Conservation (phyloP, 2,888 invertebrate species). For the Cephus rjabovi region DNA sequence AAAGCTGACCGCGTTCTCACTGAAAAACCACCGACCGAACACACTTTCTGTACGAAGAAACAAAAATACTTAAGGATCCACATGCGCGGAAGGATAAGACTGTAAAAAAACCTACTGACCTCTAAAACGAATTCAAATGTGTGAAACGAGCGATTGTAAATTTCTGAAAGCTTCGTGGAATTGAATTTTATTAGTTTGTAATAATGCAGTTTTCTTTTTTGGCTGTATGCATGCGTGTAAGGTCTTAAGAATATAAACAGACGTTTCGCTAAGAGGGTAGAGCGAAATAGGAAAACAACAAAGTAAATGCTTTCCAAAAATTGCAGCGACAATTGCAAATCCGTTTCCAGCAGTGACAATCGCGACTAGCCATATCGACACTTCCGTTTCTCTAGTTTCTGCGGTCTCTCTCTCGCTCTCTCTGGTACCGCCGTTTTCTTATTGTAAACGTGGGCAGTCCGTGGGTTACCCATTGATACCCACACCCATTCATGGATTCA, state of each 20-base stretch:
- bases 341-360: neutral
- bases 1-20: neutral
- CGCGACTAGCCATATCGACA: neutral
- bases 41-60: neutral
- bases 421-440: conserved; percentile 2
- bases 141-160: neutral
- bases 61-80: neutral
- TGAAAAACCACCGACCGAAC: neutral
- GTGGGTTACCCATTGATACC: conserved; percentile 51
- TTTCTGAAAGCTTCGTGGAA: neutral
- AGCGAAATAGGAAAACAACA: neutral
- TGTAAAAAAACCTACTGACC: neutral
- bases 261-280: too few species aligned
- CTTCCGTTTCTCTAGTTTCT: conserved; percentile 4
- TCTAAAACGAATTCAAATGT: neutral
- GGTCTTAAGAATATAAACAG: neutral
- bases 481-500: conserved; percentile 59
- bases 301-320: neutral
- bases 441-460: too few species aligned
- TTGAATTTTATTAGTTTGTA: neutral
- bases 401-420: conserved; percentile 13
- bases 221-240: neutral
- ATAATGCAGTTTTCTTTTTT: neutral
- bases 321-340: neutral
- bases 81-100: neutral